Evolutionary conservation across 1,140 invertebrate species (phyloP).

Genomic region (Trypoxylus dichotomus): DNA sequence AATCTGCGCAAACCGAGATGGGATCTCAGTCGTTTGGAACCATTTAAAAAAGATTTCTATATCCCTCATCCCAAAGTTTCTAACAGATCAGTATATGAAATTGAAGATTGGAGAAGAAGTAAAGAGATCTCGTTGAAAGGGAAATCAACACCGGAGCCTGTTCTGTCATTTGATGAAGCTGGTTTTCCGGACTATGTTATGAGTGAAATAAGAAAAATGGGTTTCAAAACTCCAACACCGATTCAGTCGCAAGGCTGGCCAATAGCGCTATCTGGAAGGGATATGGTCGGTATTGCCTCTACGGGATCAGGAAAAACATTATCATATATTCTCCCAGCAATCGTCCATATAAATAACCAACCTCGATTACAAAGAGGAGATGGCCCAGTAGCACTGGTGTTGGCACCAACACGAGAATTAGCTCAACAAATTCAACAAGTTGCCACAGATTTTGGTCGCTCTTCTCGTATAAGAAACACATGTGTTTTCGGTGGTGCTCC

Average conservation of each 20-base stretch:
- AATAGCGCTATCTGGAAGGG: constrained; percentile 86
- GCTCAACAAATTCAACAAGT: constrained; percentile 98
- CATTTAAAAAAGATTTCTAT: constrained; percentile 93
- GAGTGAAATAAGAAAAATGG: constrained; percentile 78
- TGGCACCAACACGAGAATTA: constrained; percentile 94
- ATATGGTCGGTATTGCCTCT: constrained; percentile 94
- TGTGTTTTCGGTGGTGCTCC: constrained; percentile 97
- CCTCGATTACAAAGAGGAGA: constrained; percentile 74
- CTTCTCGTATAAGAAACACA: constrained; percentile 84
- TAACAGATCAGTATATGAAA: constrained; percentile 70
- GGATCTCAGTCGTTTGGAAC: constrained; percentile 74
- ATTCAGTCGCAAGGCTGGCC: constrained; percentile 81
- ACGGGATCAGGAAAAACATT: constrained; percentile 91
- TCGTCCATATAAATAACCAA: constrained; percentile 75
- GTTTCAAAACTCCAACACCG: constrained; percentile 76
- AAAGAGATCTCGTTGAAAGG: constrained; percentile 87
- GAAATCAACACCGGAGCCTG: constrained; percentile 79
- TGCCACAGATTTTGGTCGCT: constrained; percentile 84
- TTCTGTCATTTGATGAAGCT: constrained; percentile 85
- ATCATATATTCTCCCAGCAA: constrained; percentile 81
- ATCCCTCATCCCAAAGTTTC: constrained; percentile 79
- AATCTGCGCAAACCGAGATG: constrained; percentile 75
- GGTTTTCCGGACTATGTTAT: constrained; percentile 85
- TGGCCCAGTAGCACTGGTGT: constrained; percentile 88
- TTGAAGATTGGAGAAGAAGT: constrained; percentile 69